Evolutionary conservation across 37 sponge, comb jelly and placozoan genomes (phyloP), one percentile per base, ranked within the genome.

Genomic region (Crambe crambe): DNA sequence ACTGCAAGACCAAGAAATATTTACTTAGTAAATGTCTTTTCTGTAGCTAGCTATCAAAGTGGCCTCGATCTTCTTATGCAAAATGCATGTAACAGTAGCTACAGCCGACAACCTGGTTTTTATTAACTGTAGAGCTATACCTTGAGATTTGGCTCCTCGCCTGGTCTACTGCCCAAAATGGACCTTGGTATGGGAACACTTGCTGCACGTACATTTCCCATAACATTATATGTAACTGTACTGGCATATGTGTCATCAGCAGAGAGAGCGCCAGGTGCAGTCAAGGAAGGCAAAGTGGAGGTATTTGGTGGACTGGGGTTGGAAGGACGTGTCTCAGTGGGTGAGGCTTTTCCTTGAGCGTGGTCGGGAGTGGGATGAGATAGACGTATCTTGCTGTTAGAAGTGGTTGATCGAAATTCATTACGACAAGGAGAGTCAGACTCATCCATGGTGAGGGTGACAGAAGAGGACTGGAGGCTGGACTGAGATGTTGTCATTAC

Each of bases 301-400:
- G 12, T 47, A 47, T 47, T 12, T n/a, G n/a, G n/a, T n/a, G n/a
- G n/a, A n/a, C n/a, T n/a, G n/a, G n/a, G n/a, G n/a, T n/a, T n/a
- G n/a, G n/a, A n/a, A n/a, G n/a, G n/a, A 18, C 83, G 76, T 18
- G 74, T 39, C 2, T 68, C 54, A 58, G 85, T 82, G 25, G 83
- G 81, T 56, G 77, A 65, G 42, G 70, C 65, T 5, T 26, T 5
- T 20, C 56, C 56, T 43, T 42, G 54, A 36, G 89, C 89, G 15
- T 82, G 77, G 12, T 62, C 71, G 17, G 88, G 88, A 37, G 88
- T 87, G 60, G 88, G 88, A 58, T 82, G 81, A 26, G 75, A 37
- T 6, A 83, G 88, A 26, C 77, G 88, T 10, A 73, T 12, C 12
- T 47, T 47, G 12, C 6, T 12, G 12, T 6, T 15, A 15, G 51